These are phyloP conservation scores for Mystacornis crossleyi DNA, from an alignment of 2,113 vertebrate genomes.

Conservation along the genomic window DNA sequence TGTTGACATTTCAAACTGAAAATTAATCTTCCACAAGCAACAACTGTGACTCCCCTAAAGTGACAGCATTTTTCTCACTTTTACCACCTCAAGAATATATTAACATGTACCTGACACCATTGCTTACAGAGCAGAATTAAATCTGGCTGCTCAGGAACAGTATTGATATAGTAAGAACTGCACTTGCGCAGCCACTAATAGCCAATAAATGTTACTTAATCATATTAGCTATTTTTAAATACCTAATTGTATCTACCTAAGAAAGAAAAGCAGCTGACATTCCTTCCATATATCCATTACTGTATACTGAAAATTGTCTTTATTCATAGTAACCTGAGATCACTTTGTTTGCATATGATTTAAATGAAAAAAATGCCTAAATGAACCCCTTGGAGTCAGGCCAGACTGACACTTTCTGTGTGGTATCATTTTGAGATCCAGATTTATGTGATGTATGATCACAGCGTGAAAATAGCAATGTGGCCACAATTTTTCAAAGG, in stretches of 20 bases:
- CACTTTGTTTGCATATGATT: background rate
- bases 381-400: background rate
- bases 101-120: background rate
- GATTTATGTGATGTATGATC: background rate
- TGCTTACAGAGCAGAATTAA: background rate
- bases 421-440: background rate
- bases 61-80: background rate
- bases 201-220: background rate
- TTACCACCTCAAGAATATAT: background rate
- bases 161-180: background rate
- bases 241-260: background rate
- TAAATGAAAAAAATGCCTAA: slow-evolving; percentile 26
- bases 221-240: background rate
- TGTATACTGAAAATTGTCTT: background rate
- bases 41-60: background rate
- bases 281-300: background rate
- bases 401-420: background rate
- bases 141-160: background rate
- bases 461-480: background rate
- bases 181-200: background rate
- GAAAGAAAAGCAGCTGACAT: background rate
- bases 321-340: background rate
- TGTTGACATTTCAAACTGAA: background rate
- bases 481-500: background rate
- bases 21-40: background rate